Evolutionary conservation across 2,113 vertebrate genomes (phyloP).

Genomic region (Periophthalmodon schlosseri): DNA sequence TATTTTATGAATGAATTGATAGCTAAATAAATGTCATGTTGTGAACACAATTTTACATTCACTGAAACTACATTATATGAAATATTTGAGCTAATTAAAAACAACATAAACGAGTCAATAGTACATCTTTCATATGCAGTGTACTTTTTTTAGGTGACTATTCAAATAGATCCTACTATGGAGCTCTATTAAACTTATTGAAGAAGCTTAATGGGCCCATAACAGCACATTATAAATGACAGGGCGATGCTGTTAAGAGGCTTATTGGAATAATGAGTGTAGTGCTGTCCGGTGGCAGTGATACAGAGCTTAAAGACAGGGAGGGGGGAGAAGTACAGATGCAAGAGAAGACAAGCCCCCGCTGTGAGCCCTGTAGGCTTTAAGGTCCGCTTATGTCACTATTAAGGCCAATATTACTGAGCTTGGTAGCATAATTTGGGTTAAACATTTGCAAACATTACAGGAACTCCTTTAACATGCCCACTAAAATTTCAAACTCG

Average conservation of each 20-base stretch:
- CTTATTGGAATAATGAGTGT: slow-evolving; percentile 61
- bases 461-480: no score
- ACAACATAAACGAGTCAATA: no score
- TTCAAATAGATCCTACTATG: neutral
- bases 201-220: slow-evolving; percentile 9
- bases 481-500: no score
- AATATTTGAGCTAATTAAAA: no score
- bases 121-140: no score
- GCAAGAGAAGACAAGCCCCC: slow-evolving; percentile 39
- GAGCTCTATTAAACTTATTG: slow-evolving; percentile 14
- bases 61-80: no score
- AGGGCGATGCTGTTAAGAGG: slow-evolving; percentile 48
- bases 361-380: slow-evolving; percentile 20
- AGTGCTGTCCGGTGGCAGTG: slow-evolving; percentile 44
- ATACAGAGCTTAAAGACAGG: slow-evolving; percentile 14
- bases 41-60: no score
- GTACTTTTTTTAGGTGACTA: neutral
- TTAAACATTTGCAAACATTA: neutral
- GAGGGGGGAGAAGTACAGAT: slow-evolving; percentile 27
- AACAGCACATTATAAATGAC: slow-evolving; percentile 36
- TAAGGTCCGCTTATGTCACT: no score
- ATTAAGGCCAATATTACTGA: neutral
- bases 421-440: neutral
- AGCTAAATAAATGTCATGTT: no score
- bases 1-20: no score